A percentile compares a stretch with the other conserved stretches of the same genome.
Evolutionary conservation across 1,140 invertebrate species (phyloP).

Genomic region (Drosophila novamexicana): DNA sequence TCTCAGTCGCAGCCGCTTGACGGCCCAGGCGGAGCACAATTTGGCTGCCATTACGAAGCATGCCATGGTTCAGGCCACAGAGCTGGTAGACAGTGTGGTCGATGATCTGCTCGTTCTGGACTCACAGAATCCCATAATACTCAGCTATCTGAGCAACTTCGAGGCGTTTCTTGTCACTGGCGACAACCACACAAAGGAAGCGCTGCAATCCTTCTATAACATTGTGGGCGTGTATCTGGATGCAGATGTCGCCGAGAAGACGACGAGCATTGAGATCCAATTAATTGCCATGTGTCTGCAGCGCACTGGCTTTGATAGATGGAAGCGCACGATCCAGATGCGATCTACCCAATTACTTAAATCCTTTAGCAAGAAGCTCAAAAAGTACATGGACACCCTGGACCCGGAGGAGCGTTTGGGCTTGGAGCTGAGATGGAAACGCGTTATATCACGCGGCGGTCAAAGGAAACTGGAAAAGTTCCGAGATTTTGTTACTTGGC

Average conservation of each 20-base stretch:
- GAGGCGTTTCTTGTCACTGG: slow-evolving; percentile 42
- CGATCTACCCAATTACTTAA: slow-evolving; percentile 53
- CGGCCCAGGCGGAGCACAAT: slow-evolving; percentile 53
- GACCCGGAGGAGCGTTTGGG: slow-evolving; percentile 53
- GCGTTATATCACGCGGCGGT: slow-evolving; percentile 39
- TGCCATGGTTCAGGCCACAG: slow-evolving; percentile 48
- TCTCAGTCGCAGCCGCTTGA: slow-evolving; percentile 45
- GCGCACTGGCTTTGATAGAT: slow-evolving; percentile 66
- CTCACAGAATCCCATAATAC: slow-evolving; percentile 50
- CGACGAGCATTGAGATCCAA: slow-evolving; percentile 50
- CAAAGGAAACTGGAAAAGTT: slow-evolving; percentile 50
- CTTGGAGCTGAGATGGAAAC: slow-evolving; percentile 49
- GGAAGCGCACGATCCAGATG: slow-evolving; percentile 66
- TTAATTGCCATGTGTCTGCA: slow-evolving; percentile 60
- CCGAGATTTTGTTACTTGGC: slow-evolving; percentile 56
- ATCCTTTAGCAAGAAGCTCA: slow-evolving; percentile 43
- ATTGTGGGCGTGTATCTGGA: slow-evolving; percentile 55
- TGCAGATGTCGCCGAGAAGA: slow-evolving; percentile 51
- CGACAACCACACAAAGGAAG: slow-evolving; percentile 35
- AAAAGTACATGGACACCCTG: slow-evolving; percentile 39
- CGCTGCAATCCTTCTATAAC: slow-evolving; percentile 47
- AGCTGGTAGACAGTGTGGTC: slow-evolving; percentile 58
- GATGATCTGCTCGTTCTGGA: slow-evolving; percentile 64
- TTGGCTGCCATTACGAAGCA: slow-evolving; percentile 43
- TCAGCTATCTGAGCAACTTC: slow-evolving; percentile 44